These are phyloP conservation scores for Ceriagrion tenellum DNA, from an alignment of 2,888 invertebrate species.

Conservation along the genomic window DNA sequence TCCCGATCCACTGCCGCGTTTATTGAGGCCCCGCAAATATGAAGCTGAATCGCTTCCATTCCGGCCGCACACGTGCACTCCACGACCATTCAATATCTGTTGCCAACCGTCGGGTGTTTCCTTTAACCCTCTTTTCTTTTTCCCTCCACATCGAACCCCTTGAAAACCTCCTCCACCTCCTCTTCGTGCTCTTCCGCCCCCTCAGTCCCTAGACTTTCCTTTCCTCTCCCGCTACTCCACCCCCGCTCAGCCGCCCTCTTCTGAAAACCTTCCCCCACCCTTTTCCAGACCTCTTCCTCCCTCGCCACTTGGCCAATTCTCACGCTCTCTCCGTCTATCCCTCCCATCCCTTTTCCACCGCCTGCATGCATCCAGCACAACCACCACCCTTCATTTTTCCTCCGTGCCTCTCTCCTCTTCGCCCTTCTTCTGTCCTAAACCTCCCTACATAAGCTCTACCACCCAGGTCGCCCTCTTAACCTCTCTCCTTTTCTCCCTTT, in stretches of 20 bases:
- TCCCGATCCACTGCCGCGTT: slow-evolving; percentile 38
- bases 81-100: slow-evolving; percentile 66
- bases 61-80: slow-evolving; percentile 60
- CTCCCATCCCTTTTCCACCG: not conserved
- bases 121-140: slow-evolving; percentile 48
- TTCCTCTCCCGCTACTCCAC: not conserved
- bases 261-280: not conserved
- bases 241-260: too few relatives aligned
- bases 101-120: slow-evolving; percentile 58
- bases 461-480: not conserved
- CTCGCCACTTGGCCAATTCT: not conserved
- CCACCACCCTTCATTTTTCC: not conserved
- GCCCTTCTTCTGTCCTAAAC: not conserved
- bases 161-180: not conserved
- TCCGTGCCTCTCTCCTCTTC: not conserved
- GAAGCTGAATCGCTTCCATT: slow-evolving; percentile 60
- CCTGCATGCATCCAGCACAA: not conserved
- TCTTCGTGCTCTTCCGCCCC: not conserved
- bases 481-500: not conserved
- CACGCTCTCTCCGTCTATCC: not conserved
- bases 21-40: slow-evolving; percentile 54
- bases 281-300: too few relatives aligned
- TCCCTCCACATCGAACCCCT: not conserved
- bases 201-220: not conserved
- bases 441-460: not conserved